Evolutionary conservation across 2,888 invertebrate genomes (phyloP), one percentile per base, ranked within the genome.

Genomic region (Eretmocerus hayati): DNA sequence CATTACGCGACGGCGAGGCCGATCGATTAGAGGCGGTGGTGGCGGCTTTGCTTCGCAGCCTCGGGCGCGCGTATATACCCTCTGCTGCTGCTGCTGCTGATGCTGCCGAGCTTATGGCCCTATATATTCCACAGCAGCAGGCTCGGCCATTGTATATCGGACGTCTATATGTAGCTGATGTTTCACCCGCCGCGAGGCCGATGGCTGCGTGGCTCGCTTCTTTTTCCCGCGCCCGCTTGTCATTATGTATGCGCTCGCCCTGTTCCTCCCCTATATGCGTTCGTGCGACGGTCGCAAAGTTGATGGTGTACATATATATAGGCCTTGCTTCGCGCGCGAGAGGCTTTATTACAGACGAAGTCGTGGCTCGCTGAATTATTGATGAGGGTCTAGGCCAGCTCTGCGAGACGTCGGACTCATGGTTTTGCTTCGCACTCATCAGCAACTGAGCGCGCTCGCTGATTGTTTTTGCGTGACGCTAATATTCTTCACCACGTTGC

Each of bases 391-490:
- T 26, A 26, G 11, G 26, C 26, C 26, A 5, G 33, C 33, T 26
- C 26, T 6, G 26, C 26, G 26, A 6, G 26, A 26, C 26, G 26
- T 6, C 26, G 26, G 26, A 26, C 26, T n/a, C n/a, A n/a, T n/a
- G n/a, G n/a, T n/a, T n/a, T n/a, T 6, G 26, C 26, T 26, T 11
- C 26, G 26, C 26, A 11, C 26, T 6, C 26, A 6, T 26, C 26
- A 9, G 11, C 11, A 26, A 6, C 26, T 26, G 26, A 26, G 26
- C 6, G 33, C 15, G 33, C 33, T 8, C 30, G 30, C 13, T 30
- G 33, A 33, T 33, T 33, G 33, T 33, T 33, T 33, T 15, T 33
- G 33, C 33, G 33, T 33, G 33, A 33, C 33, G 33, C 33, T 5
- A 30, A 30, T n/a, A n/a, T n/a, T n/a, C n/a, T n/a, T n/a, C n/a